Evolutionary conservation across 2,797 vertebrate genomes (phyloP).

Genomic region (Onychomys torridus): DNA sequence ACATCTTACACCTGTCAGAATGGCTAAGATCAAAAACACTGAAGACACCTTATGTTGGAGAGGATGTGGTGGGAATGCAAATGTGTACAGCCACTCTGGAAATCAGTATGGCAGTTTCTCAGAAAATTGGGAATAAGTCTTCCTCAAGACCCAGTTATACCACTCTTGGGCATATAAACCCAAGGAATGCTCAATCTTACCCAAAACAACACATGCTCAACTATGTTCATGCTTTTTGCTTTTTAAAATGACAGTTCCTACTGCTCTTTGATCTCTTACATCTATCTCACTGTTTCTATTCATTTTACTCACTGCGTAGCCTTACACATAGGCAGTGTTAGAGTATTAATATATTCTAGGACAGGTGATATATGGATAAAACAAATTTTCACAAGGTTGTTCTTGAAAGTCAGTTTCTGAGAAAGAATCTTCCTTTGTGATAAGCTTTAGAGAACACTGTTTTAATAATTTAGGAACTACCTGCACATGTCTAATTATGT

Average conservation of each 20-base stretch:
- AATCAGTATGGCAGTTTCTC: no score
- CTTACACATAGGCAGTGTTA: neutral
- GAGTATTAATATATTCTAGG: neutral
- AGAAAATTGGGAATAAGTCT: no score
- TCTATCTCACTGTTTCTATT: neutral
- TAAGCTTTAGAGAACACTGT: neutral
- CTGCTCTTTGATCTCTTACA: neutral
- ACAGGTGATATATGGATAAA: neutral
- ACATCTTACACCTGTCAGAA: no score
- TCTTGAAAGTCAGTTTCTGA: neutral
- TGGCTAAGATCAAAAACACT: no score
- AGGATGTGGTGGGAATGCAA: no score
- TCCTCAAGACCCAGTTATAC: no score
- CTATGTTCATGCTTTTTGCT: neutral
- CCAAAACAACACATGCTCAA: no score
- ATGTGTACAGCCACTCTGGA: no score
- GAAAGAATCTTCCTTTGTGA: neutral
- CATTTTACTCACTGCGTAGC: neutral
- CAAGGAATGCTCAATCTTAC: no score
- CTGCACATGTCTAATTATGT: neutral
- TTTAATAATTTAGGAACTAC: neutral
- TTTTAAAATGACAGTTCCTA: neutral
- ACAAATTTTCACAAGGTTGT: neutral
- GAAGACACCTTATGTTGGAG: no score
- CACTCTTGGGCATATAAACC: no score